Conservation (phyloP, 1,140 invertebrate species). For the Rhopalosiphum padi region DNA sequence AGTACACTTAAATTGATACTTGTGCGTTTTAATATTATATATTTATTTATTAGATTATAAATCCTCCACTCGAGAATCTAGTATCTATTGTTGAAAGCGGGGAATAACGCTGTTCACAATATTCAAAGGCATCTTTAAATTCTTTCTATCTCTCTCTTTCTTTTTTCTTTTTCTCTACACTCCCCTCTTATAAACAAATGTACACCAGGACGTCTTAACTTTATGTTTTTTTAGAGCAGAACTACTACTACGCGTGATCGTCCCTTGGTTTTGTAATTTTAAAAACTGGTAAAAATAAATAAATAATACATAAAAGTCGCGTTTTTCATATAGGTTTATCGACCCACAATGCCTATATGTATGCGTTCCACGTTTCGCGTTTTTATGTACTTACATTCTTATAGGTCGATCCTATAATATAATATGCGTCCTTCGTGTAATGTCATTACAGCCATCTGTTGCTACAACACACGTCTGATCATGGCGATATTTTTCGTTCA, state of each 20-base stretch:
- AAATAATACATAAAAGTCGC: not conserved
- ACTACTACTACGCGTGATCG: not conserved
- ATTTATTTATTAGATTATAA: not conserved
- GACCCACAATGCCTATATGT: not conserved
- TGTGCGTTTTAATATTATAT: not conserved
- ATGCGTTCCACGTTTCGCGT: constrained; percentile 1
- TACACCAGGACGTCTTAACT: not conserved
- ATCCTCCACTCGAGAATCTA: not conserved
- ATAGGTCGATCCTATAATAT: not conserved
- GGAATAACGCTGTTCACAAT: not conserved
- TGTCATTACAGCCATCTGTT: constrained; percentile 43
- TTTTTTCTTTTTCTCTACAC: not conserved
- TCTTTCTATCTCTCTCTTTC: not conserved
- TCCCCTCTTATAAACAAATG: not conserved
- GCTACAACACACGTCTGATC: not conserved
- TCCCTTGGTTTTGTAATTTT: not conserved
- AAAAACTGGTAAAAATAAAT: constrained; percentile 3
- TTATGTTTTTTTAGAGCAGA: not conserved
- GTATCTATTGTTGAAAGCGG: not conserved
- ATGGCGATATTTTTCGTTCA: not conserved
- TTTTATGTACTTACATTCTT: constrained; percentile 25
- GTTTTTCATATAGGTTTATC: constrained; percentile 24
- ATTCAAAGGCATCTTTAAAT: not conserved
- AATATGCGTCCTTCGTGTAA: not conserved
- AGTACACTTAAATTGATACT: not conserved